Conservation (phyloP, 2,113 vertebrate species). For the Chrysochloris asiatica region DNA sequence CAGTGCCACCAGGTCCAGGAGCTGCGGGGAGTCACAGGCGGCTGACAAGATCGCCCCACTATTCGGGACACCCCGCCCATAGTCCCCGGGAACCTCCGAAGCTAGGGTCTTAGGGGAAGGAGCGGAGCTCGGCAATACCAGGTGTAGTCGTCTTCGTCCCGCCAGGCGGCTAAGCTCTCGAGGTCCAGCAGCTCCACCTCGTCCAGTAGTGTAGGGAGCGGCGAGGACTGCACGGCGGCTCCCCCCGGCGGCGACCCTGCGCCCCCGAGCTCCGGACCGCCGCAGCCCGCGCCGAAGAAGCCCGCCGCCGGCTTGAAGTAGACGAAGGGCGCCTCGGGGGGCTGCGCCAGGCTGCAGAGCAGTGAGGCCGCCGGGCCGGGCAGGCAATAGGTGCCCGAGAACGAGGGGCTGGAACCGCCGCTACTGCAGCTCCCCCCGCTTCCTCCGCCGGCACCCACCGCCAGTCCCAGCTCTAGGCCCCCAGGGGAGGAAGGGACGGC, state of each 20-base stretch:
- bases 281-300: constrained; percentile 82
- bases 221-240: constrained; percentile 37
- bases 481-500: constrained; percentile 47
- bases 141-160: constrained; percentile 91
- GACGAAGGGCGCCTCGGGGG: constrained; percentile 85
- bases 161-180: constrained; percentile 82
- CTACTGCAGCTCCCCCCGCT: not conserved
- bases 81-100: not conserved
- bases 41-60: not conserved
- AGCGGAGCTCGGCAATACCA: constrained; percentile 85
- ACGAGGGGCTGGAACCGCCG: constrained; percentile 30
- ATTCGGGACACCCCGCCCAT: not conserved
- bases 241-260: constrained; percentile 60
- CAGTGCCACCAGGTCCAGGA: not conserved
- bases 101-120: not conserved
- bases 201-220: constrained; percentile 87
- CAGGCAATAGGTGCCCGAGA: constrained; percentile 79
- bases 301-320: constrained; percentile 87
- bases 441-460: constrained; percentile 85
- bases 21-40: too few species aligned
- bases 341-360: constrained; percentile 79
- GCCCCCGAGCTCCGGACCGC: constrained; percentile 63
- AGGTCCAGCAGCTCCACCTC: constrained; percentile 94
- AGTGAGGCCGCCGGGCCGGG: constrained; percentile 84
- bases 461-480: constrained; percentile 84